phyloP scores from a whole-genome alignment of 2,797 vertebrate species.

The Acanthis flammea region DNA sequence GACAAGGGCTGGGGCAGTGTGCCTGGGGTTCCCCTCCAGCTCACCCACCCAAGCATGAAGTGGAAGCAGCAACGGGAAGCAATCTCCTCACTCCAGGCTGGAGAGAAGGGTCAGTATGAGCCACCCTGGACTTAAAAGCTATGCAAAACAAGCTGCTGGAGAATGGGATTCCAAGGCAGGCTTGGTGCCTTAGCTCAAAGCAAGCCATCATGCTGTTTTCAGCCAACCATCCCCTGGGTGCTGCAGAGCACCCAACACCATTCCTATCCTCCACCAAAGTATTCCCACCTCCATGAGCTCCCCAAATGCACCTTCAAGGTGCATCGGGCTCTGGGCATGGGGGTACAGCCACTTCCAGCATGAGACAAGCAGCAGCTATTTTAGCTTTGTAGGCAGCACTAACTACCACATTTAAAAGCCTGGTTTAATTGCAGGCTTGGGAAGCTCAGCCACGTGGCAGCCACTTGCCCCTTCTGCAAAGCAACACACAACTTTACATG shows the following conservation, averaged over 20 bases:
- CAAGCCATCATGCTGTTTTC: background rate
- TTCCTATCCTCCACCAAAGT: background rate
- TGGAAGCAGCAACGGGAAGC: background rate
- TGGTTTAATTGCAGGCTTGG: background rate
- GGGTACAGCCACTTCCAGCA: background rate
- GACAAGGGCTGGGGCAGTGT: background rate
- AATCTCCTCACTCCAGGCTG: background rate
- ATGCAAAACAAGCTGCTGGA: background rate
- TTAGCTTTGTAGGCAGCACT: background rate
- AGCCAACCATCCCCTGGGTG: background rate
- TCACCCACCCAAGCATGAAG: fast-evolving
- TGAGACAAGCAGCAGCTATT: background rate
- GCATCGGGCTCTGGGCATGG: background rate
- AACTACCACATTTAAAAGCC: background rate
- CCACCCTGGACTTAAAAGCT: background rate
- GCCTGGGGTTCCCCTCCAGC: background rate
- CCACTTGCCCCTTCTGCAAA: background rate
- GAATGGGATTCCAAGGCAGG: background rate
- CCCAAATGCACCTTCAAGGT: background rate
- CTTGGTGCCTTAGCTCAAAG: background rate
- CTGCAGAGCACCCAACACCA: background rate
- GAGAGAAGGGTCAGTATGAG: background rate
- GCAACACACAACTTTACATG: background rate
- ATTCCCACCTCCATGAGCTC: background rate
- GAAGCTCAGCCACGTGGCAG: background rate